Percentiles rank a stretch among this genome's conserved stretches.
Evolutionary conservation across 2,797 vertebrate genomes (phyloP).

Genomic region (Philypnodon macrostomus): DNA sequence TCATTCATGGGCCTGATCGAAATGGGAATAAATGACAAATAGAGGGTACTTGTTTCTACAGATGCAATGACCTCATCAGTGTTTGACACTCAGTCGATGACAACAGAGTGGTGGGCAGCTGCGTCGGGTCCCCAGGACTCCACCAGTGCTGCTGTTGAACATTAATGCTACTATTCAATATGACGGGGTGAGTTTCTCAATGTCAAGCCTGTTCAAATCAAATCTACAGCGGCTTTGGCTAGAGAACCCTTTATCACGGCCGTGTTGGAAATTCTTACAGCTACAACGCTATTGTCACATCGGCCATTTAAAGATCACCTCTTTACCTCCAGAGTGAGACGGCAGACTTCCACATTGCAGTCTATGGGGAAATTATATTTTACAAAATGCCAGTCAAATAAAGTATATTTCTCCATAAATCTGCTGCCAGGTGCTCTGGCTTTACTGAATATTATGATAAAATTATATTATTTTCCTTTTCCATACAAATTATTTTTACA

Average conservation of each 20-base stretch:
- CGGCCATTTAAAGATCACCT: too few species aligned
- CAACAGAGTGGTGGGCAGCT: conserved; percentile 62
- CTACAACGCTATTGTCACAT: too few species aligned
- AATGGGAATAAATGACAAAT: conserved; percentile 43
- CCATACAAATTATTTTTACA: not conserved
- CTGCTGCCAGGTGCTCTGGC: not conserved
- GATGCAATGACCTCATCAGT: conserved; percentile 60
- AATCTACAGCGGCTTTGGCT: too few species aligned
- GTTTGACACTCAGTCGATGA: conserved; percentile 55
- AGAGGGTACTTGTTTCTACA: conserved; percentile 57
- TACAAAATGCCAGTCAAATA: not conserved
- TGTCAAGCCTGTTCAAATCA: conserved; percentile 6
- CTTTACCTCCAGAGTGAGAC: not conserved
- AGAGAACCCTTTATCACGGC: too few species aligned
- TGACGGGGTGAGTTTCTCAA: conserved; percentile 9
- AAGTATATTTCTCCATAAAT: not conserved
- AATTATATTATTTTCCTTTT: too few species aligned
- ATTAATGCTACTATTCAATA: conserved; percentile 35
- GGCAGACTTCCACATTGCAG: too few species aligned
- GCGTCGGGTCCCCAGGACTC: conserved; percentile 23
- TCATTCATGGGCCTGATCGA: conserved; percentile 37
- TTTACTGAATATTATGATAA: not conserved
- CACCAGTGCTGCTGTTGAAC: too few species aligned
- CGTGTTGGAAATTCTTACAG: too few species aligned
- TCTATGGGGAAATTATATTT: not conserved